These are phyloP conservation scores for Cyprinodon diabolis DNA, from an alignment of 2,797 vertebrate genomes.

Conservation along the genomic window DNA sequence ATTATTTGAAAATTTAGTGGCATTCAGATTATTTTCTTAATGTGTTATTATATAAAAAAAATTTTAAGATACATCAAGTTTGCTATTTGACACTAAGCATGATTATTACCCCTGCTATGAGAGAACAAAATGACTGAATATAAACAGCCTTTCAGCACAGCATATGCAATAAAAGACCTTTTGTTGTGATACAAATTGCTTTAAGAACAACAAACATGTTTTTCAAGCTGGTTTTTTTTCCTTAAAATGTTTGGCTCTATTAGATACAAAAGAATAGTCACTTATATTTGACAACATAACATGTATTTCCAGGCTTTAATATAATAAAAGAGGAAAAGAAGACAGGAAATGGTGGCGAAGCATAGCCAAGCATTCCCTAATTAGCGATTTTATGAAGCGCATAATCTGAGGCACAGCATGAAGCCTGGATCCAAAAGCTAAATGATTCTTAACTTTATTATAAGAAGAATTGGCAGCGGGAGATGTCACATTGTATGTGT, in stretches of 20 bases:
- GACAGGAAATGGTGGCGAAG: conserved; percentile 39
- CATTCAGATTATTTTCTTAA: neutral
- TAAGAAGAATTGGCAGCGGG: conserved; percentile 32
- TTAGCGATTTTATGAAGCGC: conserved; percentile 82
- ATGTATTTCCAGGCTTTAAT: conserved; percentile 1
- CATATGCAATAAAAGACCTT: neutral
- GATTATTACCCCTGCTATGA: conserved; percentile 11
- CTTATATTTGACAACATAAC: neutral
- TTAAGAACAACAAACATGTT: neutral
- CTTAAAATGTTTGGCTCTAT: conserved; percentile 4
- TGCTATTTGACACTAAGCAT: conserved; percentile 7
- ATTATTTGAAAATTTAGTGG: neutral
- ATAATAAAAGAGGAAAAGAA: conserved; percentile 21
- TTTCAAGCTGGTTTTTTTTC: neutral
- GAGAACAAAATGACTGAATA: conserved; percentile 10
- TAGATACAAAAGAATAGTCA: neutral
- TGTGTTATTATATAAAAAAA: neutral
- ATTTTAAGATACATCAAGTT: neutral
- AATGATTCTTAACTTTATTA: conserved; percentile 37
- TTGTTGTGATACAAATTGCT: neutral
- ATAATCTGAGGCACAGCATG: conserved; percentile 77
- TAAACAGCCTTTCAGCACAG: neutral
- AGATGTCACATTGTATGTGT: conserved; percentile 18
- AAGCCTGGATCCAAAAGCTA: conserved; percentile 75
- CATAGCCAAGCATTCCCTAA: conserved; percentile 69